Evolutionary conservation across 2,113 vertebrate species (phyloP).

Genomic region (Tragelaphus strepsiceros): DNA sequence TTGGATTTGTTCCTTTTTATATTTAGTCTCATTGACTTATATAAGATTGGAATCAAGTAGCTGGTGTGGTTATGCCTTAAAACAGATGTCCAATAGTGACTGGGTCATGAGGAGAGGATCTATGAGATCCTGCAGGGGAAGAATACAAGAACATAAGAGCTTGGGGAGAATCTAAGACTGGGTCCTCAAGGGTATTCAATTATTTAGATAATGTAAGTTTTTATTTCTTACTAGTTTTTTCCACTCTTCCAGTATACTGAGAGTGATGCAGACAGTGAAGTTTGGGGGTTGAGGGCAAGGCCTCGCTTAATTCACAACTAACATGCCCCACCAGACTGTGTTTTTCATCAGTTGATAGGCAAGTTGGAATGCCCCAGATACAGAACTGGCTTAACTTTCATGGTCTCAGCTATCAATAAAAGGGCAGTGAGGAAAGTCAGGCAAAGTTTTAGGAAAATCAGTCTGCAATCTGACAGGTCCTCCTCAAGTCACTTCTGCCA

Average conservation of each 20-base stretch:
- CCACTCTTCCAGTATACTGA: neutral
- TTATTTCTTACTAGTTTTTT: neutral
- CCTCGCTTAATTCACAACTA: neutral
- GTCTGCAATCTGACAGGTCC: neutral
- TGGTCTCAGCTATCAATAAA: neutral
- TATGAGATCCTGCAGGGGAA: neutral
- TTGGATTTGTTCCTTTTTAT: neutral
- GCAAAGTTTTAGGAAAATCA: neutral
- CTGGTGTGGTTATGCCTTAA: neutral
- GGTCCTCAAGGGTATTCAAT: neutral
- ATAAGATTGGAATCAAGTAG: neutral
- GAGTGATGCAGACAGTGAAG: neutral
- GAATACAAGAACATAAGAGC: fast-evolving
- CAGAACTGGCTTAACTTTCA: neutral
- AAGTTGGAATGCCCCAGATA: neutral
- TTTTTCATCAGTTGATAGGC: neutral
- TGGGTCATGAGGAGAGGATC: neutral
- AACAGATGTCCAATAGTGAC: neutral
- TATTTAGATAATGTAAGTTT: neutral
- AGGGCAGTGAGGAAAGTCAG: neutral
- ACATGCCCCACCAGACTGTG: neutral
- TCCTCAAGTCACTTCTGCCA: neutral
- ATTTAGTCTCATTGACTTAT: neutral
- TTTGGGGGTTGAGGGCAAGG: neutral
- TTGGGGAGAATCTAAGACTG: neutral